Base-by-base conservation (phyloP, 2,888 invertebrate genomes). In the Troides oblongomaculatus region DNA sequence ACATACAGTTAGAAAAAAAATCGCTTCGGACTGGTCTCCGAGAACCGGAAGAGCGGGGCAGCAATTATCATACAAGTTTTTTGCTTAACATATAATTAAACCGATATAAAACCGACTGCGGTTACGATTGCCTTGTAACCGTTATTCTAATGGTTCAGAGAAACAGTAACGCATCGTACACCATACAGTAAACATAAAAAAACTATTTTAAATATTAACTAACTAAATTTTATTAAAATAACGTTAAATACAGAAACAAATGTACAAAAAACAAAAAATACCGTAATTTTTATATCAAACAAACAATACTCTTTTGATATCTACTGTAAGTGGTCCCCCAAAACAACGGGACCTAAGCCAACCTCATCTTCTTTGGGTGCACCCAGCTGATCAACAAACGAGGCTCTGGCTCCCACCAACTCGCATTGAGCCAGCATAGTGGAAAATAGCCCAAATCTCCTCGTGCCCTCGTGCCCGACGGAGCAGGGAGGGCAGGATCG, bases 1-100 rank as follows among this genome's bases (percentile, higher is more conserved):
- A 36, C 3, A 23, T 65, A 65, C 43, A 62, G n/a, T 25, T 65
- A 65, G 58, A 58, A 62, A 64, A 62, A 62, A 58, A 30, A 56
- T 57, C 18, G 60, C 64, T 50, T 4, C 43, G 36, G 62, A 69
- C 65, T 23, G 58, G 69, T 62, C 66, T 36, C 25, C 6, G 62
- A 58, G 43, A 43, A 36, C 66, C 69, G 69, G 69, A 66, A 70
- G 73, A 64, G 68, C 64, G 61, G 64, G 65, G 66, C 62, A n/a
- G 58, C 50, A 66, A 67, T 72, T 43, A 73, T 73, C 74, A 73
- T 79, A 77, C 76, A 68, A 68, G 67, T 17, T 71, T 81, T 80
- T 80, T 79, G 74, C 66, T 64, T 62, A 23, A 65, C 66, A 62
- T 65, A 73, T 76, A 78, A 81, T 81, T 79, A 77, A 75, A 72